These are phyloP conservation scores for Camponotus pennsylvanicus DNA, from an alignment of 1,140 invertebrate genomes.

Conservation along the genomic window DNA sequence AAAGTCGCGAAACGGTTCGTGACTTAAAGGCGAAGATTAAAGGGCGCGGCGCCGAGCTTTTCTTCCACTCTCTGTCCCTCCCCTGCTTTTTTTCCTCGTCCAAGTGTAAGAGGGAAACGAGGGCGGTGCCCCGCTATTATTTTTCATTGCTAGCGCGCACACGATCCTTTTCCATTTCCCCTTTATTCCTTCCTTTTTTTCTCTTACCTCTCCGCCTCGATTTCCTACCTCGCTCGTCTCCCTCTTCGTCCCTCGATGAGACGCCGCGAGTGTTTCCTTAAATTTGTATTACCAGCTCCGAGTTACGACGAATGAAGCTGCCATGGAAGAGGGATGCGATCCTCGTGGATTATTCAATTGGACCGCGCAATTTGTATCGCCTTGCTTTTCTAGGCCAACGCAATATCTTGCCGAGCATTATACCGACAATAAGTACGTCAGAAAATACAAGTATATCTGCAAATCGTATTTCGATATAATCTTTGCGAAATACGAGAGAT, in stretches of 20 bases:
- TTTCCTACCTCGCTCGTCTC: slow-evolving; percentile 9
- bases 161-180: slow-evolving; percentile 73
- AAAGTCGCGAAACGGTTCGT: slow-evolving; percentile 80
- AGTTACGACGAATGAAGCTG: slow-evolving; percentile 61
- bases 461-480: background rate
- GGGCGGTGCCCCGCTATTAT: slow-evolving; percentile 75
- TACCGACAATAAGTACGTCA: slow-evolving; percentile 32
- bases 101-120: slow-evolving; percentile 73
- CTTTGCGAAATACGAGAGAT: slow-evolving; percentile 14
- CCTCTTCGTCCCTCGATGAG: background rate
- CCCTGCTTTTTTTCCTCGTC: slow-evolving; percentile 72
- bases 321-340: slow-evolving; percentile 55
- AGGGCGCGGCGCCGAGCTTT: slow-evolving; percentile 70
- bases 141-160: slow-evolving; percentile 78
- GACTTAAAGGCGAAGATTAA: slow-evolving; percentile 80
- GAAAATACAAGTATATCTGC: slow-evolving; percentile 12
- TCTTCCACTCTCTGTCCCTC: slow-evolving; percentile 37
- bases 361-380: slow-evolving; percentile 69
- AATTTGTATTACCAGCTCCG: slow-evolving; percentile 70
- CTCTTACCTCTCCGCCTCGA: slow-evolving; percentile 22
- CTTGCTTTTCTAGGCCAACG: slow-evolving; percentile 4
- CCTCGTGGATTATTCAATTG: slow-evolving; percentile 75
- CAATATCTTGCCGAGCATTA: slow-evolving; percentile 41
- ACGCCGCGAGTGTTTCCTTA: slow-evolving; percentile 64
- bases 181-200: slow-evolving; percentile 46